phyloP scores from a whole-genome alignment of 1,140 invertebrate genomes.

The Anthonomus grandis region DNA sequence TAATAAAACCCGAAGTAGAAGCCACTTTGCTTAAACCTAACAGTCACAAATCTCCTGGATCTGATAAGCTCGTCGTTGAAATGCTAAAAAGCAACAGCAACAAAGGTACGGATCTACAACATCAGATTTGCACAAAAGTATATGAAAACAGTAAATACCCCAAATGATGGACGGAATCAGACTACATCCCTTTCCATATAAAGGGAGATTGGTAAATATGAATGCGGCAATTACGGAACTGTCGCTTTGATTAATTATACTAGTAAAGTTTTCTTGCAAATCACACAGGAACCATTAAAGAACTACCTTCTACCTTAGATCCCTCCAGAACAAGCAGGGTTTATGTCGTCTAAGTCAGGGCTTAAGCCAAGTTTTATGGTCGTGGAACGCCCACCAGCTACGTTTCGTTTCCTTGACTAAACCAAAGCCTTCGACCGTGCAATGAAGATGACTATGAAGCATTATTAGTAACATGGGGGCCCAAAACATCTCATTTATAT shows the following conservation, averaged over 20 bases:
- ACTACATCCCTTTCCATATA: no score
- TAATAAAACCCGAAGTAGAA: neutral
- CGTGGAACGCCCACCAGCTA: neutral
- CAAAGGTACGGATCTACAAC: conserved; percentile 7
- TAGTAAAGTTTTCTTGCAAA: conserved; percentile 18
- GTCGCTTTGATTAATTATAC: conserved; percentile 9
- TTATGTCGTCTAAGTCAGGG: neutral
- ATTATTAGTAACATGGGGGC: no score
- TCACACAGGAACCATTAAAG: conserved; percentile 11
- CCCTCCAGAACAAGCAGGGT: no score
- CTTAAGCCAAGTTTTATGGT: neutral
- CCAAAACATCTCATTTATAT: no score
- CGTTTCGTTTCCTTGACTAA: no score
- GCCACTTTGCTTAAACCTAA: no score
- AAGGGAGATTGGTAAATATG: neutral
- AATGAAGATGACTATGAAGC: no score
- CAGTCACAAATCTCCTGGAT: neutral
- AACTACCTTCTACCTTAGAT: conserved; percentile 15
- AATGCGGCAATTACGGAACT: conserved; percentile 10
- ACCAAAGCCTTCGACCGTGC: no score
- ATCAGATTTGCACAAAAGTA: neutral
- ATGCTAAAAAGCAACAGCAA: conserved; percentile 13
- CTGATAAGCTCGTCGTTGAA: conserved; percentile 11
- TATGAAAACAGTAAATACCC: conserved; percentile 5
- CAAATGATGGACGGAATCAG: conserved; percentile 6